Evolutionary conservation across 1,140 invertebrate genomes (phyloP), one percentile per base, ranked within the genome.

Genomic region (Spodoptera frugiperda): DNA sequence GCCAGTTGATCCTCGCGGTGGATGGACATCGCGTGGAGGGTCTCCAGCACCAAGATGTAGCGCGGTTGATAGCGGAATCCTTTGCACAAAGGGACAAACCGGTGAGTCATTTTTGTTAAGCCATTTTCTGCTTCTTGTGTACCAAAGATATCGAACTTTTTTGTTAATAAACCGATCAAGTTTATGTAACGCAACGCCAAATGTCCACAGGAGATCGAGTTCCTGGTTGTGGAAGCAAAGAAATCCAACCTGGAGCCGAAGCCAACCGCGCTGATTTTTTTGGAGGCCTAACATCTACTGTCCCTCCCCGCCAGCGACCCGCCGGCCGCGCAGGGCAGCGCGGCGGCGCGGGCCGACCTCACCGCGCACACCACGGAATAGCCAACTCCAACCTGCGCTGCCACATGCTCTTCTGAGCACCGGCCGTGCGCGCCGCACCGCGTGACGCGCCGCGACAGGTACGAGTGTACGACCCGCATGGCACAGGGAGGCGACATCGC

Each of bases 1-100:
- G 98, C 70, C 98, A 99, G 91, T 95, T 99, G 57, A 98, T 99
- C 83, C 94, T 99, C 70, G 97, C 98, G 90, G 98, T 99, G 74
- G 98, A 99, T 89, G 98, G 98, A 15, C 96, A 97, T 78, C 96
- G 97, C 83, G 96, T 99, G 39, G 97, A 98, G 94, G 98, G 97
- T 95, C 94, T 96, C 85, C 96, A 96, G 82, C 96, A 96, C 87
- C 96, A 98, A 92, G 97, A 98, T 83, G 97, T 98, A 70, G 98
- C 98, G 19, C 95, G 97, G 80, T 95, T 98, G 51, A 98, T 98
- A 86, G 97, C 98, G 9, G 97, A 98, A 89, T 97, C 97, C 57
- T 98, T 98, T 93, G 97, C 97, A 53, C 96, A 97, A 89, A 96
- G 97, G 80, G 97, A 98, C 88, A 96, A 97, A 82, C 93, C 94